Evolutionary conservation across 2,888 invertebrate species (phyloP), one percentile per base, ranked within the genome.

Genomic region (Chalcosyrphus nemorum): DNA sequence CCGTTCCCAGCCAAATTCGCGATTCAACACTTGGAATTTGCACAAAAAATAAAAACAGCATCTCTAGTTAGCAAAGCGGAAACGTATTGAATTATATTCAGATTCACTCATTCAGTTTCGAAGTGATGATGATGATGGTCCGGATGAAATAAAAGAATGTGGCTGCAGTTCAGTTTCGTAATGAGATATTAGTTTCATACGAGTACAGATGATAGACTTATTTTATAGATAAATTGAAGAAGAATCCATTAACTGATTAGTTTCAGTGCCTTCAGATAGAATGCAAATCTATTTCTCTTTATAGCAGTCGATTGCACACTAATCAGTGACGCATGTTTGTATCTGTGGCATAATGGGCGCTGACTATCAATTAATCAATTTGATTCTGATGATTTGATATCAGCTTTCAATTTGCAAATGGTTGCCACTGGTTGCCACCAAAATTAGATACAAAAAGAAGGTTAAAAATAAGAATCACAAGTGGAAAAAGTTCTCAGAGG

Each of bases 11-110:
- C 78, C 66, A 68, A 78, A 65, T 57, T 24, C 32, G 19, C 47
- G 27, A 24, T 54, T 45, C 74, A 75, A 80, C 75, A 80, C 68
- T 84, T 80, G 32, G 66, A 52, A 68, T 74, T 81, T 70, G 84
- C 68, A 50, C 17, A 27, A 45, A 66, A 65, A 41, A 45, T 57
- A 52, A n/a, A n/a, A n/a, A n/a, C n/a, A n/a, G n/a, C n/a, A n/a
- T n/a, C 38, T 78, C 35, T 24, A 59, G 70, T 70, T 76, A 65
- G 66, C 66, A 72, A n/a, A 78, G 43, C 82, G 82, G 82, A 82
- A 82, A 78, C 47, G 81, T 77, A 77, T 82, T 77, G 77, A 82
- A 77, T 77, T 76, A 9, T 15, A n/a, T 50, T 17, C 32, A n/a
- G n/a, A 52, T 41, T 71, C 70, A 71, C 70, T 70, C 63, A 65